Percentiles rank a stretch among this genome's conserved stretches.
These are phyloP conservation scores for Clitarchus hookeri DNA, from an alignment of 2,888 invertebrate species.

Conservation along the genomic window DNA sequence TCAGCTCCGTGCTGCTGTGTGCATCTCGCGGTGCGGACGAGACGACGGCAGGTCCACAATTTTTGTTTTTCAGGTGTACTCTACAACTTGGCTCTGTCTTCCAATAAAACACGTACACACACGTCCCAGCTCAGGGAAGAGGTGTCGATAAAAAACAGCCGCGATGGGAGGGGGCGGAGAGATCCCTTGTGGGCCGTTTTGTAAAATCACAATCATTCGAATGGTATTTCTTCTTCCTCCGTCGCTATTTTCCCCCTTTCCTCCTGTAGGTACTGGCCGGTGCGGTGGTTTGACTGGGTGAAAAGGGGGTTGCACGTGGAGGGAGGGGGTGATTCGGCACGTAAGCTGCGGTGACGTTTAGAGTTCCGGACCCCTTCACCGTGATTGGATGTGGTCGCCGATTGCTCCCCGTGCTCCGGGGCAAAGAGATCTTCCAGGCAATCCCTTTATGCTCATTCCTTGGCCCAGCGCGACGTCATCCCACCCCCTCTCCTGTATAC, in stretches of 20 bases:
- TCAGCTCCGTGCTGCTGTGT: too few species aligned
- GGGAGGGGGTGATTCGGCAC: neutral
- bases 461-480: neutral
- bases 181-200: neutral
- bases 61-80: neutral
- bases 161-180: neutral
- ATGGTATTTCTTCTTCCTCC: neutral
- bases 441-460: slow-evolving; percentile 14
- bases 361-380: neutral
- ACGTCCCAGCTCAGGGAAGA: neutral
- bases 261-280: too few species aligned
- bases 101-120: neutral
- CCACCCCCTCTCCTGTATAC: too few species aligned
- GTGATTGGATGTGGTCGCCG: slow-evolving; percentile 8
- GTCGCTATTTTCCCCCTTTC: neutral
- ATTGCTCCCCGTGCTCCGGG: neutral
- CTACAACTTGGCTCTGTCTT: neutral
- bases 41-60: neutral
- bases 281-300: neutral
- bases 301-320: neutral
- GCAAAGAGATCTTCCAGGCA: neutral
- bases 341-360: neutral
- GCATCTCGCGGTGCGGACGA: too few species aligned
- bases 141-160: neutral
- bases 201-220: slow-evolving; percentile 2